phyloP scores from a whole-genome alignment of 2,888 invertebrate species.

The Pachymerium ferrugineum region DNA sequence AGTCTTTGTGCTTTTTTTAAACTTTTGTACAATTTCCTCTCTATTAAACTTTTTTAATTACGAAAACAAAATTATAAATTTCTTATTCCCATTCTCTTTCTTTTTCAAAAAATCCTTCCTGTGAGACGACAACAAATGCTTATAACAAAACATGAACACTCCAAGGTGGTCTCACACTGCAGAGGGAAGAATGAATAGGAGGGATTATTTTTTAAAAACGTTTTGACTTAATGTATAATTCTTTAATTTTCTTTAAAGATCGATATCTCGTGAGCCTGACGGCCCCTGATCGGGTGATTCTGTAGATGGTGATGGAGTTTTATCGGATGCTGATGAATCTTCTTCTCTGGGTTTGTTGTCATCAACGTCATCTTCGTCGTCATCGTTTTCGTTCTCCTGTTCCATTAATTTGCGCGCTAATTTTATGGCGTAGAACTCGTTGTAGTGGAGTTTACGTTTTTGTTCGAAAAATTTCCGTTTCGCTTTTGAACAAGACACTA shows the following conservation, averaged over 20 bases:
- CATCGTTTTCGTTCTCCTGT: conserved; percentile 81
- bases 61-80: not conserved
- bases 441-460: conserved; percentile 94
- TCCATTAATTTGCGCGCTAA: conserved; percentile 83
- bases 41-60: not conserved
- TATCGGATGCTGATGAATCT: not conserved
- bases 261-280: not conserved
- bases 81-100: no score
- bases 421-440: conserved; percentile 92
- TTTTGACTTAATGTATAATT: no score
- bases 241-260: not conserved
- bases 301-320: not conserved
- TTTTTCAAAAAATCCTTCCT: not conserved
- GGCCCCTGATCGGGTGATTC: not conserved
- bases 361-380: conserved; percentile 53
- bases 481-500: conserved; percentile 48
- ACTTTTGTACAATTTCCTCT: not conserved
- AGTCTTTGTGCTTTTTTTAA: not conserved
- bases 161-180: not conserved
- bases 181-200: not conserved
- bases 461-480: conserved; percentile 77
- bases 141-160: not conserved
- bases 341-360: conserved; percentile 37
- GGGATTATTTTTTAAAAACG: not conserved
- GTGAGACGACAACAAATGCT: not conserved